Evolutionary conservation across 2,797 vertebrate genomes (phyloP).

Genomic region (Myoxocephalus aenaeus): DNA sequence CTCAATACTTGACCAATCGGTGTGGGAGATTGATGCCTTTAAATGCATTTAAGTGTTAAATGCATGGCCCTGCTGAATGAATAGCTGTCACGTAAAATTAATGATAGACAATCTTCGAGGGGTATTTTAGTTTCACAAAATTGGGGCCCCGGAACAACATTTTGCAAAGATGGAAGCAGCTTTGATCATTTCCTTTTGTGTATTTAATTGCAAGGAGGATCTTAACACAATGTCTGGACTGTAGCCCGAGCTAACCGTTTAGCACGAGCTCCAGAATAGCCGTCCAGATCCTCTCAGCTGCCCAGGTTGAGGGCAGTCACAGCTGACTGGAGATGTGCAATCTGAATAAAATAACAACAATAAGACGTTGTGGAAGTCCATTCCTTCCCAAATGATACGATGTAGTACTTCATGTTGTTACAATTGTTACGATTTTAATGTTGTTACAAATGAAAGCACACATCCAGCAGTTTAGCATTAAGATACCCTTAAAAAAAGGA

Average conservation of each 20-base stretch:
- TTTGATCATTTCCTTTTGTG: conserved; percentile 51
- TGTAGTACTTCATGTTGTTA: conserved; percentile 22
- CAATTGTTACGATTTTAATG: too few species aligned
- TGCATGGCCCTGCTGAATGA: background rate
- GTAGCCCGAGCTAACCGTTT: conserved; percentile 9
- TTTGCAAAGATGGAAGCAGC: background rate
- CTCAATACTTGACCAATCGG: background rate
- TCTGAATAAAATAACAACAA: conserved; percentile 24
- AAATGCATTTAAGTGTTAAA: background rate
- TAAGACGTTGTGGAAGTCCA: conserved; percentile 7
- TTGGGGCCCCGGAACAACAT: background rate
- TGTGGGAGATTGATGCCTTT: background rate
- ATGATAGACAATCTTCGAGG: background rate
- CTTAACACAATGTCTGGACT: conserved; percentile 43
- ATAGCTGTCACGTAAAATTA: background rate
- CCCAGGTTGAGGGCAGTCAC: conserved; percentile 2
- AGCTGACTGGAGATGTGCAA: conserved; percentile 24
- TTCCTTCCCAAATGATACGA: conserved; percentile 49
- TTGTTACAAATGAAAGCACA: conserved; percentile 1
- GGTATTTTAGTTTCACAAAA: background rate
- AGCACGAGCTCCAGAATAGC: conserved; percentile 20
- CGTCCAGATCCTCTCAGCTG: conserved; percentile 7
- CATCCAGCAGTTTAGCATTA: background rate
- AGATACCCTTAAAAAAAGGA: background rate
- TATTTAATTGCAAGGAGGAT: conserved; percentile 53